These are phyloP conservation scores for Equus przewalskii DNA, from an alignment of 2,113 vertebrate genomes.

Conservation along the genomic window DNA sequence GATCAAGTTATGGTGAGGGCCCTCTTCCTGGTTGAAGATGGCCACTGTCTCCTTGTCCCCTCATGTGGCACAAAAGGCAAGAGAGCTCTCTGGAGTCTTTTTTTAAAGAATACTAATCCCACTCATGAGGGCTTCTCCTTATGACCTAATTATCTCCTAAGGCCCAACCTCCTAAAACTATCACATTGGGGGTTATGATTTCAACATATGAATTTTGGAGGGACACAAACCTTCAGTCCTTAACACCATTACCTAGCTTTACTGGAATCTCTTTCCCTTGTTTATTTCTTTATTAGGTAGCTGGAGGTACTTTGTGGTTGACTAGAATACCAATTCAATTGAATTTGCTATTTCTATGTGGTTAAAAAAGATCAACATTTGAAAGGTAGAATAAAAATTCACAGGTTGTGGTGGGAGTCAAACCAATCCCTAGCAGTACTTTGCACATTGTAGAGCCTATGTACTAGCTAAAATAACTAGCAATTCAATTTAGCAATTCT, in stretches of 20 bases:
- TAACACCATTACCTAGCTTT: background rate
- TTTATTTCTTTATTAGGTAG: background rate
- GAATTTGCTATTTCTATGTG: background rate
- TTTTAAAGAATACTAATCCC: background rate
- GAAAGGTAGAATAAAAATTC: slow-evolving; percentile 12
- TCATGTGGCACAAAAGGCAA: background rate
- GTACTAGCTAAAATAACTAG: background rate
- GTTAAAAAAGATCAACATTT: background rate
- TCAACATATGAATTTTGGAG: background rate
- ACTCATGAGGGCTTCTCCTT: background rate
- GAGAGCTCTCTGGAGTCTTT: background rate
- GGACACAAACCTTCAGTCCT: background rate
- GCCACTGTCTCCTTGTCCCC: background rate
- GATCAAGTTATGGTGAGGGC: background rate
- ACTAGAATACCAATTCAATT: background rate
- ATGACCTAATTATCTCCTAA: background rate
- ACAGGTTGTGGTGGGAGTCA: background rate
- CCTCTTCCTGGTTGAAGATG: background rate
- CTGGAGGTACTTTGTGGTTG: background rate
- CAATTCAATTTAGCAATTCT: slow-evolving; percentile 18
- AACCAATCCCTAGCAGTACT: background rate
- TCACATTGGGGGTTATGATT: background rate
- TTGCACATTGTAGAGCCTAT: background rate
- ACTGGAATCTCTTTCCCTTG: background rate
- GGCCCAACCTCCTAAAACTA: background rate